phyloP scores from a whole-genome alignment of 1,140 invertebrate species.

The Temnothorax nylanderi region DNA sequence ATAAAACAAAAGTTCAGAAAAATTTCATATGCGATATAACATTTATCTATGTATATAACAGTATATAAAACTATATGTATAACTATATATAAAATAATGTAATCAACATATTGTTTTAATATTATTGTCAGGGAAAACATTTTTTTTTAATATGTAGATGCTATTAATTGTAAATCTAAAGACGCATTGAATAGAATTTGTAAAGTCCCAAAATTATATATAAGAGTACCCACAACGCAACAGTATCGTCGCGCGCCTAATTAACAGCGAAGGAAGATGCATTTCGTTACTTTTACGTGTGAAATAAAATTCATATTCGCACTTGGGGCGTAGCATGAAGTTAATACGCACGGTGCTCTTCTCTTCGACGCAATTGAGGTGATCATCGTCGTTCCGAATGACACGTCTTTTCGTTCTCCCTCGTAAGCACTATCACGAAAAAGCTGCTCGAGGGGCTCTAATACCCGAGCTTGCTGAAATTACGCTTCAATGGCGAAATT shows the following conservation, averaged over 20 bases:
- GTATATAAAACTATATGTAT: neutral
- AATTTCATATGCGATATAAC: neutral
- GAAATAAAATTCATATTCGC: conserved; percentile 2
- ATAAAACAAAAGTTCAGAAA: neutral
- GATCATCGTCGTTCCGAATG: conserved; percentile 50
- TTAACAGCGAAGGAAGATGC: neutral
- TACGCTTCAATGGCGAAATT: conserved; percentile 74
- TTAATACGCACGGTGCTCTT: conserved; percentile 19
- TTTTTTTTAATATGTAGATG: neutral
- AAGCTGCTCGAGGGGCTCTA: conserved; percentile 69
- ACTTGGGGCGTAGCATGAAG: neutral
- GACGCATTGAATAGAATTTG: neutral
- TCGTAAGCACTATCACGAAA: conserved; percentile 66
- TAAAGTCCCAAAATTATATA: neutral
- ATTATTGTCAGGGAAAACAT: neutral
- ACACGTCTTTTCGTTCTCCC: conserved; percentile 64
- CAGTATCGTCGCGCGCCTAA: neutral
- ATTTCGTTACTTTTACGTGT: neutral
- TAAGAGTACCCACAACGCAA: neutral
- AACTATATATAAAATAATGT: neutral
- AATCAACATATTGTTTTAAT: neutral
- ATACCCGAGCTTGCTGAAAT: conserved; percentile 70
- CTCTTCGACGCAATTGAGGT: conserved; percentile 22
- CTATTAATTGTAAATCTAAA: neutral
- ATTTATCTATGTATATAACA: neutral